A percentile compares a stretch with the other conserved stretches of the same genome.
These are phyloP conservation scores for Eucidaris tribuloides DNA, from an alignment of 35 echinoderm and acorn worm genomes.

Conservation along the genomic window DNA sequence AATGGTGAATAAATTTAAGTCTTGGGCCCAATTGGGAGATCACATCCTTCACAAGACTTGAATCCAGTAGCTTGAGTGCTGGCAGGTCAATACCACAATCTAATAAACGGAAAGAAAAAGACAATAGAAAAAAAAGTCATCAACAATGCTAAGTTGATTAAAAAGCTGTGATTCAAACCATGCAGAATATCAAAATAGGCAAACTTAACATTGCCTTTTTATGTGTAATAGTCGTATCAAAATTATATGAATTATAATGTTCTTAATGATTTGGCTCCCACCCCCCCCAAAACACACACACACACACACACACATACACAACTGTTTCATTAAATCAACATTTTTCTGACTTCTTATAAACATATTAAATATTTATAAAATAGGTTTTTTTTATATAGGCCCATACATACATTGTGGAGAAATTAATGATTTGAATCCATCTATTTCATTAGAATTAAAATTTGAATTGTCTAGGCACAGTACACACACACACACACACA, in stretches of 20 bases:
- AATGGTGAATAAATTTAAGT: conserved; percentile 24
- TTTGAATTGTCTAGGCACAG: not conserved
- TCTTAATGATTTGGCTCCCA: not conserved
- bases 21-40: conserved; percentile 19
- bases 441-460: too few relatives aligned
- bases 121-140: not conserved
- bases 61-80: not conserved
- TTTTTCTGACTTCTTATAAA: not conserved
- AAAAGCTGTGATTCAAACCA: not conserved
- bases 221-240: not conserved
- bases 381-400: not conserved
- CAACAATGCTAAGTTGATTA: not conserved
- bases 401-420: not conserved
- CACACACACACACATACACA: too few relatives aligned
- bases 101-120: not conserved
- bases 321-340: not conserved
- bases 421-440: not conserved
- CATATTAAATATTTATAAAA: not conserved
- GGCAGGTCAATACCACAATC: conserved; percentile 5
- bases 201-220: not conserved
- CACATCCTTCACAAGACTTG: conserved; percentile 6
- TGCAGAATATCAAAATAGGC: not conserved
- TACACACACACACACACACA: not conserved
- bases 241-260: not conserved
- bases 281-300: not conserved